Conservation (phyloP, 2,888 invertebrate genomes). For the Xiphydria camelus region DNA sequence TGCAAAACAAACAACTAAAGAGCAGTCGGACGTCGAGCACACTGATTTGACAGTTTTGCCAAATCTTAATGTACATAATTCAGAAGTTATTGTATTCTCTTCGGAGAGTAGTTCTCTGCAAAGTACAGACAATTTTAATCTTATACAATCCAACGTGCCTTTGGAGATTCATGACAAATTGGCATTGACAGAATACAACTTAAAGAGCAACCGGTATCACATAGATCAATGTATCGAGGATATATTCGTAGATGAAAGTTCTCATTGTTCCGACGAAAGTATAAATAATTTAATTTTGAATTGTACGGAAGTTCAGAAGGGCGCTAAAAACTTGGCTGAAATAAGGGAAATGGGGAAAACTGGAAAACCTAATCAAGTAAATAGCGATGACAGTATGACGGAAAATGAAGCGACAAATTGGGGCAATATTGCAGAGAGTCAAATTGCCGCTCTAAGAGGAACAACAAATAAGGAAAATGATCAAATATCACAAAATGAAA, state of each 20-base stretch:
- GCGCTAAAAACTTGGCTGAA: constrained; percentile 32
- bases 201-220: background rate
- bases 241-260: background rate
- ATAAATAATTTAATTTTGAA: constrained; percentile 35
- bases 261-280: too few relatives aligned
- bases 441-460: constrained; percentile 4
- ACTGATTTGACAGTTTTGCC: background rate
- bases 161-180: background rate
- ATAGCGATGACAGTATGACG: constrained; percentile 21
- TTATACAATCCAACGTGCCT: background rate
- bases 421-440: constrained; percentile 15
- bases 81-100: background rate
- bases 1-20: background rate
- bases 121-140: background rate
- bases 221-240: background rate
- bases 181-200: background rate
- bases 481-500: constrained; percentile 6
- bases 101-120: background rate
- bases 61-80: background rate
- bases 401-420: constrained; percentile 25
- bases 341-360: constrained; percentile 28
- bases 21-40: background rate
- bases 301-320: constrained; percentile 34
- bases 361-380: constrained; percentile 2
- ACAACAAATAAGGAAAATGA: background rate